Base-by-base conservation (phyloP, 2,797 vertebrate genomes). In the Tragelaphus oryx region DNA sequence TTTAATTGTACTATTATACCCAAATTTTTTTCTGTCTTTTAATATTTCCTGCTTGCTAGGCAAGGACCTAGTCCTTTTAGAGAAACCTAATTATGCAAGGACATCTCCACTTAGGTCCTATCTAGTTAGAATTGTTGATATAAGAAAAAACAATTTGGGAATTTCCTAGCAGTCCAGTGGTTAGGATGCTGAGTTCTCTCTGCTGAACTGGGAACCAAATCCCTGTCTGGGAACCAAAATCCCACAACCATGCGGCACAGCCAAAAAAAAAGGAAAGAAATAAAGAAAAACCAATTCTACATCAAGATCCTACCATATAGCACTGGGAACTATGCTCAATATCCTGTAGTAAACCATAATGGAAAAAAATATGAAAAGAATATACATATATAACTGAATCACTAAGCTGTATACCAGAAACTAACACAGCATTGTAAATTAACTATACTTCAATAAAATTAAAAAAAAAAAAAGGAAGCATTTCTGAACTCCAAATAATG, bases 61-160 rank as follows among this genome's bases (percentile, higher is more conserved):
- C 50, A 84, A 87, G 22, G 13, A 87, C 57, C 4, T 75, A 28
- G 22, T 85, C 33, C 74, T 95, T 97, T 96, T 46, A 54, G 52
- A 93, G 52, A 93, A 87, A 94, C 30, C 28, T 95, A 92, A 94
- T 94, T n/a, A 74, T 83, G n/a, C 68, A 92, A 78, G 65, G 46
- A 57, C n/a, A 89, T 91, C 78, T 94, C 68, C 59, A 88, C 80
- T 84, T 91, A 93, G 33, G n/a, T 68, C 48, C 41, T 91, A 2
- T 87, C 48, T 79, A 80, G 41, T 92, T 82, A 89, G 71, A 85
- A 85, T 52, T 91, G 37, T 83, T 46, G 30, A 30, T 89, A 28
- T 91, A 95, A 95, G 41, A 78, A 83, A 54, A 26, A 50, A 28
- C 20, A 33, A 13, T 52, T 52, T 50, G 8, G 46, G 28, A 78